Base-by-base conservation (phyloP, 92 coral and sea anemone genomes). In the Isaurus tuberculatus region DNA sequence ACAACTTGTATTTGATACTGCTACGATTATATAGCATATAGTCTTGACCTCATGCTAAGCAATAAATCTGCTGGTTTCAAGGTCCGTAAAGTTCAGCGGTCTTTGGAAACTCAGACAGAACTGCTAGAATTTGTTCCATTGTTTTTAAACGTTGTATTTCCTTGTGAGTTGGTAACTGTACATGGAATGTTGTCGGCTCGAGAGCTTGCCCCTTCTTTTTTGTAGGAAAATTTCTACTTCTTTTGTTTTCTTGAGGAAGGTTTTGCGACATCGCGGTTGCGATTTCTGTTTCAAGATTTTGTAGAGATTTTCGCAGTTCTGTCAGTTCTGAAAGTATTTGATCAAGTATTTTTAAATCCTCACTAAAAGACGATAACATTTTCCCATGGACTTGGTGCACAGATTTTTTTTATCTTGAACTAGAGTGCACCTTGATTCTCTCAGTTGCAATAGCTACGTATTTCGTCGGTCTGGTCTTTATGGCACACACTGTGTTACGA, bases 81-180 rank as follows among this genome's bases (percentile, higher is more conserved):
- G 4, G 63, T 25, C 34, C 58, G 66, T 77, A 55, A 58, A 60
- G 31, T 16, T 58, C 69, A 10, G 11, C 14, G 36, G 64, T 34
- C 49, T 58, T 77, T 40, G 82, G 70, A 22, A 25, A 34, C 32
- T 60, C 67, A 22, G 33, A 26, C 1, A 77, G 70, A 77, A 77
- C 68, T 13, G 25, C 43, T 19, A 77, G 55, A 29, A 40, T 32
- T 77, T 77, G 20, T 58, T 77, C 82, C 55, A 77, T 22, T 53
- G 53, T 20, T 77, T 60, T 77, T 25, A 77, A 60, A 9, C 82
- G 48, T 53, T 77, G 70, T 20, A 77, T 77, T 31, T 77, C 70
- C 37, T 17, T 32, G 22, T 17, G 36, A 23, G 82, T 57, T 20
- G 82, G 82, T 5, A 77, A 15, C 25, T 34, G 70, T 32, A 33